Conservation (phyloP, 2,888 invertebrate species). For the Furcula furcula region DNA sequence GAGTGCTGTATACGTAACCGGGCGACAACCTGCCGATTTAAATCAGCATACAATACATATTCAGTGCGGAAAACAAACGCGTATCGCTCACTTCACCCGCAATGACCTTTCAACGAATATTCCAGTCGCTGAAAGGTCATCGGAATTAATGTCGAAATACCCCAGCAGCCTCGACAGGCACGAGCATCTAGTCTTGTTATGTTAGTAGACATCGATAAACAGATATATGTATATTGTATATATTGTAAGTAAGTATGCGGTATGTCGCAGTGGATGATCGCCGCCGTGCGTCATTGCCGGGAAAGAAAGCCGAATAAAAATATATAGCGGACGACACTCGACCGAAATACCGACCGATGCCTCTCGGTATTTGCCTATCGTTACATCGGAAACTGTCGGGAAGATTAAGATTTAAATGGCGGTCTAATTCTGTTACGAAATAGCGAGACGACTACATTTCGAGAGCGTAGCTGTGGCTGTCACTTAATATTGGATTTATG, state of each 20-base stretch:
- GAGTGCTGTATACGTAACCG: constrained; percentile 89
- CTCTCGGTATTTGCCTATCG: constrained; percentile 35
- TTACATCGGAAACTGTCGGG: constrained; percentile 36
- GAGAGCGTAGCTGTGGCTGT: constrained; percentile 12
- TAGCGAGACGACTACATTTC: constrained; percentile 15
- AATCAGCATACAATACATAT: constrained; percentile 11
- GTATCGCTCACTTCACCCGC: constrained; percentile 32
- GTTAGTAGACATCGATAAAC: constrained; percentile 80
- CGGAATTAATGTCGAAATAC: constrained; percentile 58
- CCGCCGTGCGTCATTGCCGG: constrained; percentile 73
- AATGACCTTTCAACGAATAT: constrained; percentile 43
- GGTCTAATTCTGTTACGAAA: constrained; percentile 44
- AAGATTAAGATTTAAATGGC: constrained; percentile 49
- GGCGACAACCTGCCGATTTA: constrained; percentile 70
- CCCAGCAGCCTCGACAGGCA: constrained; percentile 68
- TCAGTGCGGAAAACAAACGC: constrained; percentile 21
- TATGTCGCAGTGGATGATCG: constrained; percentile 53
- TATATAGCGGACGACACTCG: constrained; percentile 53
- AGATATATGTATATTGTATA: constrained; percentile 51
- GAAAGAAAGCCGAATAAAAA: constrained; percentile 52
- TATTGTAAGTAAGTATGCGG: constrained; percentile 52
- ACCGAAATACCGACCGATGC: constrained; percentile 68
- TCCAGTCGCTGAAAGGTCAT: constrained; percentile 45
- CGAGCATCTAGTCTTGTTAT: constrained; percentile 71
- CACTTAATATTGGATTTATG: background rate